Evolutionary conservation across 2,113 vertebrate species (phyloP), one percentile per base, ranked within the genome.

Genomic region (Eulemur macaco): DNA sequence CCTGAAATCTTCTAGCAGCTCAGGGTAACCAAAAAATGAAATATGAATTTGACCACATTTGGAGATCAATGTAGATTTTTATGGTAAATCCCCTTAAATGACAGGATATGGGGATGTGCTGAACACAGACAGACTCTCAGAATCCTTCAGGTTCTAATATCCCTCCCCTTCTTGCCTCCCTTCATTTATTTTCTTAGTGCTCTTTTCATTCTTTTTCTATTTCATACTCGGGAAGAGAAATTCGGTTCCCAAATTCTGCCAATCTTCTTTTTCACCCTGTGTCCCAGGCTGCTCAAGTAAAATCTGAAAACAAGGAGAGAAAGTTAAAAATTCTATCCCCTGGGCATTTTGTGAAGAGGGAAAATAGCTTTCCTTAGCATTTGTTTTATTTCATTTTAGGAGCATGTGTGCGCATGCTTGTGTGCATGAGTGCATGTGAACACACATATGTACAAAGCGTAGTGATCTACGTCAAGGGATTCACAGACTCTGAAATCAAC

Each of bases 101-200:
- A 25, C 6, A 91, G 17, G 15, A n/a, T 78, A 27, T n/a, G 13
- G 3, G 2, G 6, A 50, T 77, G 0, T 1, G n/a, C 15, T 10
- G 60, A 64, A 58, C 12, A 47, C 1, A 50, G 0, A 3, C 0
- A 77, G 0, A 4, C 0, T 29, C 27, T 66, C 31, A 10, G 31
- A 63, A 45, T 45, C 12, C 20, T 69, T 10, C 42, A 73, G 4
- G 6, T 94, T 81, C 52, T 56, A 3, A 25, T 77, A 42, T 8
- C n/a, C 0, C 34, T 5, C 6, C 1, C 3, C 12, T 54, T 42
- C 11, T 68, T 68, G 2, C 12, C 9, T 60, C 11, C 10, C 21
- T 91, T 87, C 7, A 25, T 84, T 80, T 86, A 23, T 87, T 80
- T 91, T 69, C 63, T 85, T 74, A n/a, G 1, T 12, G 27, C 4